A percentile compares a stretch with the other conserved stretches of the same genome.
Evolutionary conservation across 2,113 vertebrate species (phyloP).

Genomic region (Ceratotherium simum): DNA sequence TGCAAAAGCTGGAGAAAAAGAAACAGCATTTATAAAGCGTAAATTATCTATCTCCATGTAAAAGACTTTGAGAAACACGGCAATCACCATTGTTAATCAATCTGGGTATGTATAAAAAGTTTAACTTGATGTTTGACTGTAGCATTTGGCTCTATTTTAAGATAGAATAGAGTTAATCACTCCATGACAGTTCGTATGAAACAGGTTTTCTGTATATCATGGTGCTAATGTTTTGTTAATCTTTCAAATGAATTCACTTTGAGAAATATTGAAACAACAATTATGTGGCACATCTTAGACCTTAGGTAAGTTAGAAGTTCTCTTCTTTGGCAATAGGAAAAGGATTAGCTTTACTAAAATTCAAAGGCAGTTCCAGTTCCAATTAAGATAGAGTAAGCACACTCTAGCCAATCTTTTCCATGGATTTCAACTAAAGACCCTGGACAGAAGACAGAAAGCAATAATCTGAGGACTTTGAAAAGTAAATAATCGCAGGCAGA

Average conservation of each 20-base stretch:
- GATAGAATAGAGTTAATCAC: not conserved
- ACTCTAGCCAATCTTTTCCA: not conserved
- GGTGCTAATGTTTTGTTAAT: not conserved
- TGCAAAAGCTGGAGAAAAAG: not conserved
- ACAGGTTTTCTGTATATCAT: not conserved
- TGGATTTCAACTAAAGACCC: not conserved
- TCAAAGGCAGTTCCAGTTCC: not conserved
- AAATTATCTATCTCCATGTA: not conserved
- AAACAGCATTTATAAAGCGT: not conserved
- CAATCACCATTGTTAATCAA: not conserved
- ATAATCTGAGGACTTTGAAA: not conserved
- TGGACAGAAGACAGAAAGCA: not conserved
- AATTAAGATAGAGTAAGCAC: not conserved
- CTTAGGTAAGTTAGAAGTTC: not conserved
- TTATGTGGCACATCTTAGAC: not conserved
- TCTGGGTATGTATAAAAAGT: not conserved
- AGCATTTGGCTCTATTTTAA: not conserved
- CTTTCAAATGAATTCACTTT: constrained; percentile 12
- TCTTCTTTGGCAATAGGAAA: not conserved
- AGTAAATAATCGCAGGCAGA: not conserved
- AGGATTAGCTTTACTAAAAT: not conserved
- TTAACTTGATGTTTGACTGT: not conserved
- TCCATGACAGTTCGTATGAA: not conserved
- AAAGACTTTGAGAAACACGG: not conserved
- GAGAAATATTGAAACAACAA: not conserved